Percentiles rank a stretch among this genome's conserved stretches.
phyloP scores from a whole-genome alignment of 2,888 invertebrate species.

The Rhingia campestris region DNA sequence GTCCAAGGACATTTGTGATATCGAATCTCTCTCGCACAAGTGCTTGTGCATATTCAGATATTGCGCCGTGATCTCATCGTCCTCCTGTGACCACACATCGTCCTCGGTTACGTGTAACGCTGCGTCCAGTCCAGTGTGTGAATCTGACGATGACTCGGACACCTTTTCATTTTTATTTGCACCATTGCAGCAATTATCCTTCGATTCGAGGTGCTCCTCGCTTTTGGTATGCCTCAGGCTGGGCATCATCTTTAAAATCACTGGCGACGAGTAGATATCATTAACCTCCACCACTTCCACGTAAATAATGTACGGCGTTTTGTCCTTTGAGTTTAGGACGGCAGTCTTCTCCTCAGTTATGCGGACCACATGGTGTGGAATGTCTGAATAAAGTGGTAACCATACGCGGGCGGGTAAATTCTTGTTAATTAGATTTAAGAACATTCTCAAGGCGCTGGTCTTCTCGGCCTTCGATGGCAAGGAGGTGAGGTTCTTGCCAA shows the following conservation, averaged over 20 bases:
- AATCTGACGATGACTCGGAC: constrained; percentile 72
- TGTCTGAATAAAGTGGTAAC: constrained; percentile 94
- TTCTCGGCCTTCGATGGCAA: constrained; percentile 95
- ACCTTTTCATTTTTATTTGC: constrained; percentile 59
- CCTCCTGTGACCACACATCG: constrained; percentile 95
- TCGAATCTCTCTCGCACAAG: constrained; percentile 89
- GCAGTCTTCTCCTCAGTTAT: constrained; percentile 98
- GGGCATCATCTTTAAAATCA: constrained; percentile 94
- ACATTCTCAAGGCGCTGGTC: constrained; percentile 95
- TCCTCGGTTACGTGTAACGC: constrained; percentile 86
- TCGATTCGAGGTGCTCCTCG: constrained; percentile 92
- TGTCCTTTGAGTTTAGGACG: constrained; percentile 96
- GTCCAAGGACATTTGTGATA: constrained; percentile 95
- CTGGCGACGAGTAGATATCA: constrained; percentile 91
- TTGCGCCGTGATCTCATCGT: constrained; percentile 94
- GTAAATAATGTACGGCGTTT: constrained; percentile 98
- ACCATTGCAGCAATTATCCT: constrained; percentile 75
- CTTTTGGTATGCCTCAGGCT: constrained; percentile 95
- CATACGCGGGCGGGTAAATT: constrained; percentile 99
- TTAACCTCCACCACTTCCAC: constrained; percentile 96
- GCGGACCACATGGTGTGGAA: constrained; percentile 95
- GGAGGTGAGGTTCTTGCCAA: constrained; percentile 91
- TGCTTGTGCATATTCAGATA: constrained; percentile 87
- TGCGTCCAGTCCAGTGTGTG: constrained; percentile 59
- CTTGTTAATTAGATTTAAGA: constrained; percentile 95